Evolutionary conservation across 2,113 vertebrate genomes (phyloP).

Genomic region (Takifugu bimaculatus): DNA sequence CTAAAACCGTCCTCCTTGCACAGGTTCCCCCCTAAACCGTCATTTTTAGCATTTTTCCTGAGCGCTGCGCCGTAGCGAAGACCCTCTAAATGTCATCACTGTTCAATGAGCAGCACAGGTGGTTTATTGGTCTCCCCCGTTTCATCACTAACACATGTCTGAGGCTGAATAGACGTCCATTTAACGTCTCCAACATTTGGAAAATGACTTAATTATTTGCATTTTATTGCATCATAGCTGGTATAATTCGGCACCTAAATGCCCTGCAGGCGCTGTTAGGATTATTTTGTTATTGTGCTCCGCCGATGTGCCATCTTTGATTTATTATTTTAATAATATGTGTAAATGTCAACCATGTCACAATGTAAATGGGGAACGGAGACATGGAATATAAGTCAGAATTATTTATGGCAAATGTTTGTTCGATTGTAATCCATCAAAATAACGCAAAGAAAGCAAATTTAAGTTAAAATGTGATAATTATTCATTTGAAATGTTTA

Average conservation of each 20-base stretch:
- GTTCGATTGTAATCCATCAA: slow-evolving; percentile 26
- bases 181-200: slow-evolving; percentile 35
- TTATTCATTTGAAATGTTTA: neutral
- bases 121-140: slow-evolving; percentile 65
- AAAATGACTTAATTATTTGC: slow-evolving; percentile 43
- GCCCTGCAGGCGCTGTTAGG: slow-evolving; percentile 11
- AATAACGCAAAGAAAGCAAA: slow-evolving; percentile 10
- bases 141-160: slow-evolving; percentile 45
- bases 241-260: slow-evolving; percentile 33
- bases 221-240: slow-evolving; percentile 45
- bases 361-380: slow-evolving; percentile 42
- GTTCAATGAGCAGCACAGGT: slow-evolving; percentile 65
- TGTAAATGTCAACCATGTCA: slow-evolving; percentile 59
- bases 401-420: slow-evolving; percentile 35
- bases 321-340: slow-evolving; percentile 61
- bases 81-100: slow-evolving; percentile 65
- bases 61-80: slow-evolving; percentile 15
- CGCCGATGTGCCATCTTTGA: slow-evolving; percentile 31
- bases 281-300: slow-evolving; percentile 33
- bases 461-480: neutral
- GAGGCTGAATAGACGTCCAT: slow-evolving; percentile 34
- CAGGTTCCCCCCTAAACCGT: slow-evolving; percentile 1
- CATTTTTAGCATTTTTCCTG: no score
- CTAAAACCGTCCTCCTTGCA: neutral
- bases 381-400: slow-evolving; percentile 35